Base-by-base conservation (phyloP, 2,888 invertebrate genomes). In the Alloscopus bannaensis region DNA sequence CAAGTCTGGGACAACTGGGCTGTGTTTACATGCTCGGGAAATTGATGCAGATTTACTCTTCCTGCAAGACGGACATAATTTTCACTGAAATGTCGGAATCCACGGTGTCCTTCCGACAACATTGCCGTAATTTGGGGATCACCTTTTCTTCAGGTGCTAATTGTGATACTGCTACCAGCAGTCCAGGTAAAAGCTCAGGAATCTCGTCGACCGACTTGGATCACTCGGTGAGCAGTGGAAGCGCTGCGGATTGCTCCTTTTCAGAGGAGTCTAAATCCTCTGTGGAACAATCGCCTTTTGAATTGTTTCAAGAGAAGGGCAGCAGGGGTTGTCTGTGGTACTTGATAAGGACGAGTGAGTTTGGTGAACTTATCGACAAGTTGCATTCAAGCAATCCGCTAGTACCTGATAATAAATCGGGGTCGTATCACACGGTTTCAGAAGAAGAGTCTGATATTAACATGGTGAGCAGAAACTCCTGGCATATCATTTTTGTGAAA, bases 401-500 rank as follows among this genome's bases (percentile, higher is more conserved):
- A 16, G 59, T 79, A 20, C 42, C 81, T 0, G 84, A 84, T 26
- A 84, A 81, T 59, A 83, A 83, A 42, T 84, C 83, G 18, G 83
- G 83, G 11, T 84, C 84, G 13, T 86, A 82, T 64, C 82, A 84
- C 55, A 84, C 82, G 18, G 69, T 84, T 0, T 84, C 86, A n/a
- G 82, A 83, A 55, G 83, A 83, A 50, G 82, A 73, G 11, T 84
- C 81, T 28, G 84, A 82, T 59, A 13, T 76, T 0, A 71, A 65
- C 24, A 28, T 62, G 29, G 59, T 57, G 11, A 13, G 36, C 36
- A 8, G 6, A 36, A 36, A n/a, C n/a, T n/a, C n/a, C n/a, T n/a
- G n/a, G n/a, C n/a, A n/a, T n/a, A n/a, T n/a, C n/a, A n/a, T 11
- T 45, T 45, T 16, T 45, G 45, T 45, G n/a, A 36, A 8, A 36